Conservation (phyloP, 2,888 invertebrate genomes). For the Zootermopsis nevadensis region DNA sequence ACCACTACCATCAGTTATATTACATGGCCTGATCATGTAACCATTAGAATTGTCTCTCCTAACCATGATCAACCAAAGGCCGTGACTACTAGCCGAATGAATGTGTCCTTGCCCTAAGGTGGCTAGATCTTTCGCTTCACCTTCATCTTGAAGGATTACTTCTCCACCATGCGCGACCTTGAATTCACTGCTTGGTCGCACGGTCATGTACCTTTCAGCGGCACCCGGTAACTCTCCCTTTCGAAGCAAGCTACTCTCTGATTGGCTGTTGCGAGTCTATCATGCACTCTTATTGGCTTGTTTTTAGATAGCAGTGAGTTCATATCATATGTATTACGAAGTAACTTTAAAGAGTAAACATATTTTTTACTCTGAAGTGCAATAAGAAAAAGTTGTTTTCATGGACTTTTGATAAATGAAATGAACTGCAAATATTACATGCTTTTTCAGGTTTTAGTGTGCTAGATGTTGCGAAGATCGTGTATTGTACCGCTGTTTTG, state of each 20-base stretch:
- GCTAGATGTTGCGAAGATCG: too few relatives aligned
- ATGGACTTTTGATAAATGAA: neutral
- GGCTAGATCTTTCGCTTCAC: neutral
- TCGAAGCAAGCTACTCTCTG: constrained; percentile 9
- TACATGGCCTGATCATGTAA: too few relatives aligned
- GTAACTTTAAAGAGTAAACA: neutral
- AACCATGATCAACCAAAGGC: neutral
- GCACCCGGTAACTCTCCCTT: constrained; percentile 23
- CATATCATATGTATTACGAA: neutral
- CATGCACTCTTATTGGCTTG: neutral
- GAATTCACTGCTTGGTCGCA: neutral
- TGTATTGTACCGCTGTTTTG: too few relatives aligned
- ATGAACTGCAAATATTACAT: too few relatives aligned
- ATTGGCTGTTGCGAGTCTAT: neutral
- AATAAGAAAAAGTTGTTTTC: neutral
- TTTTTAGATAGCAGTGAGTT: neutral
- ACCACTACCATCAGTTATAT: too few relatives aligned
- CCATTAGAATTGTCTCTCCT: neutral
- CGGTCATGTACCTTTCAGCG: constrained; percentile 28
- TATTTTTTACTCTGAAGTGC: neutral
- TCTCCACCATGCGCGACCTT: neutral
- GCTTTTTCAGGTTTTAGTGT: too few relatives aligned
- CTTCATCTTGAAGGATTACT: neutral
- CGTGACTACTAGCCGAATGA: neutral
- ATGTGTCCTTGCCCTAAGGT: constrained; percentile 18